A percentile compares a stretch with the other conserved stretches of the same genome.
These are phyloP conservation scores for Tenthredo scrophulariae DNA, from an alignment of 2,888 invertebrate genomes.

Conservation along the genomic window DNA sequence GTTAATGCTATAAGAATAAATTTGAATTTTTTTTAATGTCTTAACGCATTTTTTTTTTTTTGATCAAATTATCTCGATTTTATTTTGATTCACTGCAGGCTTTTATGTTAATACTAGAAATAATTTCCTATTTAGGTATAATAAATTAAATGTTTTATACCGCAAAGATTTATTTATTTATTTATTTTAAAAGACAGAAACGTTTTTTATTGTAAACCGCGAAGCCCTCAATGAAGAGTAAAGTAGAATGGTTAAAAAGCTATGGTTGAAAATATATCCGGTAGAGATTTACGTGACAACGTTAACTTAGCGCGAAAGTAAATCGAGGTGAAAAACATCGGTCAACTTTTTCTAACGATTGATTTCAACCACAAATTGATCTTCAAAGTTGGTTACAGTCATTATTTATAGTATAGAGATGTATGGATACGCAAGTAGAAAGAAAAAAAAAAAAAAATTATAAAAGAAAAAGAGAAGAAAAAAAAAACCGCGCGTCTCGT, in stretches of 20 bases:
- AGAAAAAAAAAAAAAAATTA: background rate
- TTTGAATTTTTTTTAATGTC: background rate
- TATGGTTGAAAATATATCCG: background rate
- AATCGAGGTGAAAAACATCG: background rate
- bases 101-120: background rate
- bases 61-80: background rate
- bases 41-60: background rate
- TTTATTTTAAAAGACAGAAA: background rate
- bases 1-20: too few relatives aligned
- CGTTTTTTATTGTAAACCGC: constrained; percentile 13
- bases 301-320: background rate
- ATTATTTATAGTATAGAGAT: background rate
- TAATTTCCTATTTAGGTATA: background rate
- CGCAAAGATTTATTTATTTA: background rate
- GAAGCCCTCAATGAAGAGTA: background rate
- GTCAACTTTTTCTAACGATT: background rate
- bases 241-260: background rate
- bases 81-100: background rate
- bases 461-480: too few relatives aligned
- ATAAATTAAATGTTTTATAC: background rate
- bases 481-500: background rate
- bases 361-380: constrained; percentile 18
- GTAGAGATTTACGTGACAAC: background rate
- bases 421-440: background rate
- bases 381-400: background rate